Evolutionary conservation across 2,888 invertebrate species (phyloP), one percentile per base, ranked within the genome.

Genomic region (Callyntrura guangdongensis): DNA sequence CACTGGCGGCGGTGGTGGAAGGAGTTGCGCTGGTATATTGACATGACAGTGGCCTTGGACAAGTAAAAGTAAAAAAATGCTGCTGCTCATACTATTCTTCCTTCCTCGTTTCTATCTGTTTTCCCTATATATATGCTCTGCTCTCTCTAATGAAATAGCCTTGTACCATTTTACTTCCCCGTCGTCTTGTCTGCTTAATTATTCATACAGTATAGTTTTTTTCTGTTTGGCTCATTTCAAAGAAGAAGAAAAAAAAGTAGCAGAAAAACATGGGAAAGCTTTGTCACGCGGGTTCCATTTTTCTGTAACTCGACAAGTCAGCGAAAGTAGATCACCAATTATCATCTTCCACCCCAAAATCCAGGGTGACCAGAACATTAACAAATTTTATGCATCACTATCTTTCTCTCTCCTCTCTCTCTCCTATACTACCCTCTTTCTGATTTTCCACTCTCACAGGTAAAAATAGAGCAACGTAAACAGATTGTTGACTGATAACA

Each of bases 41-140:
- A 49, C 74, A 49, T 49, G 74, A 74, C 74, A 74, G 56, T 79
- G 79, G 22, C 79, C 79, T 79, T 79, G 79, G 79, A 25, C 79
- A 53, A 77, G 53, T 14, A 79, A 49, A 53, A 20, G 53, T 53
- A 53, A 45, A 45, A 6, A 22, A 6, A 74, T 20, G 49, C 74
- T 14, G 12, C 67, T 12, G 3, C 5, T 49, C 45, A 11, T 12
- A n/a, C 22, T 56, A 22, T n/a, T 17, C 27, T 53, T 22, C 20
- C 53, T 74, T 45, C 14, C 56, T 17, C n/a, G 17, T 14, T 11
- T 49, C 77, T 53, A 53, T 53, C 22, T 77, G 20, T 11, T 47
- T 22, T 74, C 20, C 2, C 12, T 47, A 45, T 17, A 8, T 69
- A 27, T 27, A 67, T 17, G 36, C 36, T 69, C 47, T 72, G 17